Conservation (phyloP, 2,888 invertebrate genomes). For the Archips xylosteana region DNA sequence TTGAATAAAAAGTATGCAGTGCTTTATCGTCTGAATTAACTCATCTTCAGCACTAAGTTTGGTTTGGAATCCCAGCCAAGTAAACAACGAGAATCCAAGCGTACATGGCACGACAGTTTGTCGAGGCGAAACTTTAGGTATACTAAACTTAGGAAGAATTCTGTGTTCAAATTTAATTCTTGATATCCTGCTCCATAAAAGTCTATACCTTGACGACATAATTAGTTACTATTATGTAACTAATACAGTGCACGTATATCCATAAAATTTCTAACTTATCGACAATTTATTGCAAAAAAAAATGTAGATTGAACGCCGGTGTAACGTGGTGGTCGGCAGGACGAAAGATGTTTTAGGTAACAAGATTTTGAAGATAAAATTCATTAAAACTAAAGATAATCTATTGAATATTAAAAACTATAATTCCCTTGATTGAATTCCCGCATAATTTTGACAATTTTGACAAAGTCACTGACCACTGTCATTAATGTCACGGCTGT, state of each 20-base stretch:
- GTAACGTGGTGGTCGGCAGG: not conserved
- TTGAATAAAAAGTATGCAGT: constrained; percentile 91
- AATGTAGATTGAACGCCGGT: not conserved
- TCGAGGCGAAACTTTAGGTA: constrained; percentile 39
- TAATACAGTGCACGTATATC: not conserved
- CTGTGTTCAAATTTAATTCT: constrained; percentile 53
- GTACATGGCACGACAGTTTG: constrained; percentile 56
- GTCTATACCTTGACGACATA: constrained; percentile 63
- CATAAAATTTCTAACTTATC: no score
- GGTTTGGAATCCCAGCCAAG: constrained; percentile 87
- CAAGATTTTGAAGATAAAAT: not conserved
- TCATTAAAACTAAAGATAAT: not conserved
- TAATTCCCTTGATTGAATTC: not conserved
- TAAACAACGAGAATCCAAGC: constrained; percentile 80
- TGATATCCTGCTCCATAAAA: constrained; percentile 57
- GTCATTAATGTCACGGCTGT: not conserved
- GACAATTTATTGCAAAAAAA: not conserved
- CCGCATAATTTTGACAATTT: not conserved
- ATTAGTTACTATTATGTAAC: constrained; percentile 26
- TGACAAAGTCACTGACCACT: no score
- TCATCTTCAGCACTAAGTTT: constrained; percentile 89
- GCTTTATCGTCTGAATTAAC: constrained; percentile 91
- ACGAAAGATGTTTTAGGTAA: not conserved
- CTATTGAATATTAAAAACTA: not conserved
- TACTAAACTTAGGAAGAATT: constrained; percentile 42